Base-by-base conservation (phyloP, 2,113 vertebrate species). In the Machaerirhynchus nigripectus region DNA sequence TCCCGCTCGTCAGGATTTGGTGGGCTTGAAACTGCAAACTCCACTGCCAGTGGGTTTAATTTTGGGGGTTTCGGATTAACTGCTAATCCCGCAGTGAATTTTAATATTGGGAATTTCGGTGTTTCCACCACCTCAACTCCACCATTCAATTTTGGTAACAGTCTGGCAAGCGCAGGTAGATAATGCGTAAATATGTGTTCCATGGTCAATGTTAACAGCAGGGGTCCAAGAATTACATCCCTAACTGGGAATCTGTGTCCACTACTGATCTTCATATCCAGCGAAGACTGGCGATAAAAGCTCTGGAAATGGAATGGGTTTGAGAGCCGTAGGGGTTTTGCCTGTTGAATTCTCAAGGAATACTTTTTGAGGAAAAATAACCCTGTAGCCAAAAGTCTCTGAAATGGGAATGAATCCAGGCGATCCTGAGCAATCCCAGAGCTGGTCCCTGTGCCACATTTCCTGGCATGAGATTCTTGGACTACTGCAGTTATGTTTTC, bases 21-120 rank as follows among this genome's bases (percentile, higher is more conserved):
- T 98, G 99, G 99, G 98, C 99, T 99, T 98, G 99, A 99, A 98
- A 98, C 99, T 90, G 98, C 98, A 98, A 99, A 97, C 98, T 98
- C 98, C 97, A 98, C 98, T 94, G 98, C 99, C 98, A 98, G 98
- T 98, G 99, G 99, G 98, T 99, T 99, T 99, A 99, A 98, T 99
- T 99, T 99, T 99, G 99, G 99, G 98, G 99, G 99, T 98, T 99
- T 99, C 93, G 99, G 99, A 97, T 98, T 99, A 99, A 98, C 99
- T 97, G 98, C 99, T 98, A 99, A 98, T 95, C 98, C 99, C 78
- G 98, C 99, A 75, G 98, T 99, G 98, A 99, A 98, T 99, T 99
- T 99, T 99, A 99, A 99, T 98, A 98, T 99, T 98, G 99, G 99
- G 96, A 98, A 98, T 98, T 99, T 99, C 97, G 99, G 99, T 98